Conservation (phyloP, 2,888 invertebrate genomes). For the Beris chalybata region DNA sequence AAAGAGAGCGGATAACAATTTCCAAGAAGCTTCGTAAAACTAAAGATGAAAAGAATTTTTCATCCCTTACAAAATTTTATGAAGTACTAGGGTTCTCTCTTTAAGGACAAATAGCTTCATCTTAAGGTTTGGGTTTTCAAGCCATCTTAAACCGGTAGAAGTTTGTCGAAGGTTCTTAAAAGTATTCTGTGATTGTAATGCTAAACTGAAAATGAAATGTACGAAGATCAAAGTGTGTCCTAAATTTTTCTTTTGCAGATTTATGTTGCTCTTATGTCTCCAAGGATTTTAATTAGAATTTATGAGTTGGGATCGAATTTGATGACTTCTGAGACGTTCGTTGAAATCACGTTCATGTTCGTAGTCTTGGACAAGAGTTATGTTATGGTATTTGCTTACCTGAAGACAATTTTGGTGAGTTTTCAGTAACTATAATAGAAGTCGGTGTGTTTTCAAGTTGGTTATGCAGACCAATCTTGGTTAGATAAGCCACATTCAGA, state of each 20-base stretch:
- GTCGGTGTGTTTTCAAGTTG: too few relatives aligned
- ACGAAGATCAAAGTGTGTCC: constrained; percentile 14
- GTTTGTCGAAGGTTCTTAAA: background rate
- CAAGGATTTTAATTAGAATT: constrained; percentile 35
- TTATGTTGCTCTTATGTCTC: constrained; percentile 11
- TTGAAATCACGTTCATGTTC: background rate
- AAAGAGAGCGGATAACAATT: too few relatives aligned
- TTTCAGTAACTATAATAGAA: too few relatives aligned
- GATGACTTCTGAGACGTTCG: constrained; percentile 31
- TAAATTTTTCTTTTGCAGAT: background rate
- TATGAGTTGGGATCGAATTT: constrained; percentile 32
- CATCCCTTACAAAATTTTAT: too few relatives aligned
- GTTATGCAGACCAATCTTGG: too few relatives aligned
- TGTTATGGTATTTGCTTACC: too few relatives aligned
- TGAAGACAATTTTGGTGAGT: too few relatives aligned
- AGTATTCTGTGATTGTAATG: background rate
- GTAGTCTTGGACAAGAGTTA: too few relatives aligned
- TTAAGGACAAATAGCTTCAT: background rate
- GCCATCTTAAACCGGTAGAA: too few relatives aligned
- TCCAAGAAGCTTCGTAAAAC: too few relatives aligned
- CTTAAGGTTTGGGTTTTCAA: background rate
- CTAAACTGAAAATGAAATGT: constrained; percentile 10
- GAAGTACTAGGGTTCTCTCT: background rate
- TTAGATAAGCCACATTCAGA: too few relatives aligned
- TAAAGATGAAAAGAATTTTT: too few relatives aligned